Evolutionary conservation across 2,797 vertebrate species (phyloP).

Genomic region (Neostethus bicornis): DNA sequence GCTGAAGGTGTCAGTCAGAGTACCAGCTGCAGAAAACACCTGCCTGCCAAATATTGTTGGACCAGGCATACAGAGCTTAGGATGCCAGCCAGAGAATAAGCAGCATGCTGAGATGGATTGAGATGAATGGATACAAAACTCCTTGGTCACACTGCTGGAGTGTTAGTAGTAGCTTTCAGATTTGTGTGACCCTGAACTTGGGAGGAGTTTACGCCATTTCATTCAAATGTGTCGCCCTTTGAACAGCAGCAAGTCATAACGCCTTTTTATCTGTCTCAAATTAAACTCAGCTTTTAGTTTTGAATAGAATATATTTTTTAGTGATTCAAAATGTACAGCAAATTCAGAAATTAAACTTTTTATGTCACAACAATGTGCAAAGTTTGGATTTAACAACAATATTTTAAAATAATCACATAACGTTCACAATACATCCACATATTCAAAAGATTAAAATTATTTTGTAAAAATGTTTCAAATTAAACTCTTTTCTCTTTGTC

Average conservation of each 20-base stretch:
- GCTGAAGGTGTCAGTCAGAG: conserved; percentile 36
- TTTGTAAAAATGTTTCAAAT: too few species aligned
- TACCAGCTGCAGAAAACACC: conserved; percentile 44
- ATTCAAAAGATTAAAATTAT: too few species aligned
- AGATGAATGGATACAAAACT: conserved; percentile 53
- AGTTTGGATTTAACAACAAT: too few species aligned
- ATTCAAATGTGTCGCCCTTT: conserved; percentile 22
- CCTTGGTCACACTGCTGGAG: conserved; percentile 39
- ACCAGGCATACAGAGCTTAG: conserved; percentile 29
- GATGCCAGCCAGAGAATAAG: conserved; percentile 55
- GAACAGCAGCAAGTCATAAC: conserved; percentile 9
- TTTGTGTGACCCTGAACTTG: conserved; percentile 26
- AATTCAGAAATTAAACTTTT: too few species aligned
- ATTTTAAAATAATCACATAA: too few species aligned
- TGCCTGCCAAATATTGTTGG: conserved; percentile 49
- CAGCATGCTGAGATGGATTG: conserved; percentile 26
- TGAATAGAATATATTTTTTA: neutral
- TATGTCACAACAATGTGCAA: too few species aligned
- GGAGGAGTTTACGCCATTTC: conserved; percentile 1
- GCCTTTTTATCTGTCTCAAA: conserved; percentile 1
- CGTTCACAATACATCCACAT: too few species aligned
- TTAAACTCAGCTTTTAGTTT: neutral
- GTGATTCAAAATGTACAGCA: too few species aligned
- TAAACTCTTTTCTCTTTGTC: too few species aligned
- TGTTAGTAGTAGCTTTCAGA: conserved; percentile 38